Evolutionary conservation across 2,797 vertebrate genomes (phyloP).

Genomic region (Amblyopsis hoosieri): DNA sequence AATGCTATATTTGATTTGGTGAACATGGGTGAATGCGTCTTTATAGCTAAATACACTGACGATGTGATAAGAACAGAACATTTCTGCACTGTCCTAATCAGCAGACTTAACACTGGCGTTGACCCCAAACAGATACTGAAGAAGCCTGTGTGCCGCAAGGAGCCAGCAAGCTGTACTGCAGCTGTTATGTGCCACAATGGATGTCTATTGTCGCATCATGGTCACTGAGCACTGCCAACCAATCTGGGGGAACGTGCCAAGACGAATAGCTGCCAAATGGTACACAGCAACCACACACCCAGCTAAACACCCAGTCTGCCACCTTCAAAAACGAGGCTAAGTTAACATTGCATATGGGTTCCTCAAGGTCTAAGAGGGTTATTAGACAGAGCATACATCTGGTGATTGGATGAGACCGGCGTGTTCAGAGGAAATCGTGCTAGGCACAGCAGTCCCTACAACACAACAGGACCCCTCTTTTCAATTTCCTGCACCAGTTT

Average conservation of each 20-base stretch:
- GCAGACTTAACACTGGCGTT: conserved; percentile 40
- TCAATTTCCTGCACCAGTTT: conserved; percentile 76
- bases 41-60: neutral
- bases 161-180: conserved; percentile 51
- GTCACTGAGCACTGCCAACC: conserved; percentile 24
- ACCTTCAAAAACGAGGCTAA: conserved; percentile 39
- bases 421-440: conserved; percentile 62
- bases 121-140: conserved; percentile 46
- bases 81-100: conserved; percentile 32
- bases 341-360: conserved; percentile 44
- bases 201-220: conserved; percentile 52
- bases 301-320: conserved; percentile 35
- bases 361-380: conserved; percentile 45
- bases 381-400: conserved; percentile 59
- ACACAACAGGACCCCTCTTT: conserved; percentile 71
- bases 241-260: conserved; percentile 42
- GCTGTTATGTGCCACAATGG: conserved; percentile 57
- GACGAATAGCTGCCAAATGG: conserved; percentile 45
- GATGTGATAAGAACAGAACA: conserved; percentile 16
- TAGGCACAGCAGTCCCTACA: conserved; percentile 58
- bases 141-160: conserved; percentile 38
- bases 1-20: neutral
- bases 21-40: too few species aligned
- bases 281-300: conserved; percentile 20
- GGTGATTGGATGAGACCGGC: conserved; percentile 49